These are phyloP conservation scores for Oryctes rhinoceros DNA, from an alignment of 1,140 invertebrate species.

Conservation along the genomic window DNA sequence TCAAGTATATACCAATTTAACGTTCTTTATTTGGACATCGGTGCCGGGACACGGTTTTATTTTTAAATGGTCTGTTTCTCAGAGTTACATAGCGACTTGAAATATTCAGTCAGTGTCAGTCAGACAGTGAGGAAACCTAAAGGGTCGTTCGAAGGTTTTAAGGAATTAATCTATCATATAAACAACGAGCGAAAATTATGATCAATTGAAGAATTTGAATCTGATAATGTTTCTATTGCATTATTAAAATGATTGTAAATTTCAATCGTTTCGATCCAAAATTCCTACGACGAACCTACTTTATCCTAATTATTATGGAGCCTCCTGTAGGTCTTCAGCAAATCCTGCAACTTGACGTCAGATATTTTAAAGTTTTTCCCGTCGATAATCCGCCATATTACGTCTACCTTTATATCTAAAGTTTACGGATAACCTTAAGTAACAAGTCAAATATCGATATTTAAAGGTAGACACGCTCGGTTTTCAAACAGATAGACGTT, in stretches of 20 bases:
- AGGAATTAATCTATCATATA: no score
- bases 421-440: background rate
- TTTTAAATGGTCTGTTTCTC: background rate
- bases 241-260: no score
- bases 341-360: background rate
- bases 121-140: background rate
- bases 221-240: no score
- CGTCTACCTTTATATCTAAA: background rate
- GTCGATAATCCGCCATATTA: background rate
- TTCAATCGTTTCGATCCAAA: no score
- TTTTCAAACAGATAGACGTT: background rate
- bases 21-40: slow-evolving; percentile 1
- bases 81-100: background rate
- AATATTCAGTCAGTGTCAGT: background rate
- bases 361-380: background rate
- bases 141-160: no score
- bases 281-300: no score
- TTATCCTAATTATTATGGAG: no score
- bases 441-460: background rate
- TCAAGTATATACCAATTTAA: background rate
- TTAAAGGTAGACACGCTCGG: background rate
- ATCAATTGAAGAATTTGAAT: no score
- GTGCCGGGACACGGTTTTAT: background rate
- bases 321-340: no score
- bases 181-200: no score